Base-by-base conservation (phyloP, 2,113 vertebrate species). In the Sapajus apella region DNA sequence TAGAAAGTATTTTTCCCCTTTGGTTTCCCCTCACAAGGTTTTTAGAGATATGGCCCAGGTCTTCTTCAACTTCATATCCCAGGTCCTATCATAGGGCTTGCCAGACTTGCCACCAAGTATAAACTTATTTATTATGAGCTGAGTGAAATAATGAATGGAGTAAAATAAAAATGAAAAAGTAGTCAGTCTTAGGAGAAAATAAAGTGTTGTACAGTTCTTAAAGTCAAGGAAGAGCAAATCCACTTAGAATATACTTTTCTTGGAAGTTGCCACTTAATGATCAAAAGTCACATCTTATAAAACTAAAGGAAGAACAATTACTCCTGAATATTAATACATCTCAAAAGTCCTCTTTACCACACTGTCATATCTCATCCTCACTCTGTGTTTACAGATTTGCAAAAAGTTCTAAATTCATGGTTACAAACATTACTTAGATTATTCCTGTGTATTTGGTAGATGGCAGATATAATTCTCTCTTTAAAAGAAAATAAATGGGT, bases 401-500 rank as follows among this genome's bases (percentile, higher is more conserved):
- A 94, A 91, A 25, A 85, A 91, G 82, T 64, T 81, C 56, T 83
- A 75, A 68, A 43, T 84, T 96, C 66, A 90, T 11, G 47, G 21
- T 70, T 86, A 61, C 84, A 85, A 94, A 89, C 35, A 76, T 66
- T 64, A 80, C 25, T 68, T 80, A 40, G 61, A 93, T 80, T 83
- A 95, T 83, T 94, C 23, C 68, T 81, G 6, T n/a, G 12, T 77
- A 61, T 17, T 87, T 90, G 56, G n/a, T 93, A 90, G 87, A 96
- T 20, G 61, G 73, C 35, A 43, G 11, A 7, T 56, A 92, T 43
- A 82, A 82, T 87, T 37, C 43, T 89, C 68, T 43, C 16, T 81
- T 96, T 87, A 90, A 72, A 96, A 94, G 43, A 94, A 96, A 93
- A 84, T 77, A 89, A 93, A 90, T 66, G 50, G 68, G 37, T 43